phyloP scores from a whole-genome alignment of 2,888 invertebrate species.

The Notodonta ziczac region DNA sequence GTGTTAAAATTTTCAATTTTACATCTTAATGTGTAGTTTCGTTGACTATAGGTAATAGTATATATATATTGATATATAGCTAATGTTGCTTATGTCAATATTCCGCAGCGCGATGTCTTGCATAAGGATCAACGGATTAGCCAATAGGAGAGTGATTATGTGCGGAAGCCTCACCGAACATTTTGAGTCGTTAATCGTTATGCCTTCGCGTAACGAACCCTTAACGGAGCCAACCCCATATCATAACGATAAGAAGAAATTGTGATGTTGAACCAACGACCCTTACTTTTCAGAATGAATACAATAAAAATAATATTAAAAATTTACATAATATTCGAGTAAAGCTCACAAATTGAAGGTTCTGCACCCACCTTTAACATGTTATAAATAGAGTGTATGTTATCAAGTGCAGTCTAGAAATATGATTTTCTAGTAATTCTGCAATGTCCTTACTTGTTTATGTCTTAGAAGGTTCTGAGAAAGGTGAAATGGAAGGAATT shows the following conservation, averaged over 20 bases:
- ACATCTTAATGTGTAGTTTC: too few species aligned
- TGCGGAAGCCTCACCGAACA: conserved; percentile 46
- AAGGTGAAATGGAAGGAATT: neutral
- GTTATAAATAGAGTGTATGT: too few species aligned
- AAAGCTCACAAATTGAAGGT: neutral
- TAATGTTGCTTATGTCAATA: too few species aligned
- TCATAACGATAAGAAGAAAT: conserved; percentile 48
- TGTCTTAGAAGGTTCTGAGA: too few species aligned
- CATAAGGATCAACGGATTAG: conserved; percentile 33
- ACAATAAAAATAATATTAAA: conserved; percentile 54
- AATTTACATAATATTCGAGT: neutral
- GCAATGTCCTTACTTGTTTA: too few species aligned
- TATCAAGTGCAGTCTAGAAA: too few species aligned
- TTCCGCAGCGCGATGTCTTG: too few species aligned
- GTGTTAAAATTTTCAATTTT: too few species aligned
- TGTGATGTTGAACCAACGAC: conserved; percentile 39
- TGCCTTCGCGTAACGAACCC: conserved; percentile 46
- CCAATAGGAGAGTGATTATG: conserved; percentile 35
- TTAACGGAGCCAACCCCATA: conserved; percentile 40
- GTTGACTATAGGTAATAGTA: too few species aligned
- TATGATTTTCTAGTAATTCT: too few species aligned
- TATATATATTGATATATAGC: too few species aligned
- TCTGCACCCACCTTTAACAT: neutral
- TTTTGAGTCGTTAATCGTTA: conserved; percentile 50
- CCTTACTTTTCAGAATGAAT: conserved; percentile 44